Conservation (phyloP, 2,113 vertebrate species). For the Salvelinus alpinus region DNA sequence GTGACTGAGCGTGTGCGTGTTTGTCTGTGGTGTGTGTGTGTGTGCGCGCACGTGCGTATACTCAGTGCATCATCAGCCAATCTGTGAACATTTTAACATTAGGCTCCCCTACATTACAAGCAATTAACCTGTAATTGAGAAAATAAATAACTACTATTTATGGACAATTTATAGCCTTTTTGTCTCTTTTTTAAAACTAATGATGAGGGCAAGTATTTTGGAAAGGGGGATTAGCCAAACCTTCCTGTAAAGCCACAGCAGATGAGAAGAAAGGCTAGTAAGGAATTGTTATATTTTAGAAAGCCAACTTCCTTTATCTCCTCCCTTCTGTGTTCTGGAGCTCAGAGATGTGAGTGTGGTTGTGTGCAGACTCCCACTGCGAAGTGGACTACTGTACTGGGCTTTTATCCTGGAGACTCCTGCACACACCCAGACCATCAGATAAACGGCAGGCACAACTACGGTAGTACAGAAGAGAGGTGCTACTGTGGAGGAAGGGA, state of each 20-base stretch:
- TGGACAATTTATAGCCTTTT: too few relatives aligned
- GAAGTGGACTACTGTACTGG: background rate
- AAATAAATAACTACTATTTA: constrained; percentile 18
- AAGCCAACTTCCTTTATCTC: background rate
- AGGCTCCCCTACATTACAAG: constrained; percentile 46
- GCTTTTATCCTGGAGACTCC: too few relatives aligned
- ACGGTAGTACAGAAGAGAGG: background rate
- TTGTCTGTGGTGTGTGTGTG: background rate
- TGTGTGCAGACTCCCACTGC: background rate
- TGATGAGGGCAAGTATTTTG: constrained; percentile 11
- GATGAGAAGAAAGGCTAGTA: constrained; percentile 2
- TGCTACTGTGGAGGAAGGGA: background rate
- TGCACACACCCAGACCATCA: too few relatives aligned
- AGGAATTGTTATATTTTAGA: constrained; percentile 46
- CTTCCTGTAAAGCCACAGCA: constrained; percentile 16
- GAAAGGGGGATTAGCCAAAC: background rate
- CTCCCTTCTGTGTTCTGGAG: too few relatives aligned
- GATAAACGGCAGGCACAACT: too few relatives aligned
- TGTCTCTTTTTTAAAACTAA: background rate
- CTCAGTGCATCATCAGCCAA: constrained; percentile 71
- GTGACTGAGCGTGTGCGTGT: constrained; percentile 27
- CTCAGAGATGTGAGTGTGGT: too few relatives aligned
- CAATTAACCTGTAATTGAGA: constrained; percentile 60
- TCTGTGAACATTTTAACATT: constrained; percentile 68
- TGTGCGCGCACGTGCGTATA: constrained; percentile 7